Conservation (phyloP, 2,888 invertebrate genomes). For the Lasioglossum pauxillum region DNA sequence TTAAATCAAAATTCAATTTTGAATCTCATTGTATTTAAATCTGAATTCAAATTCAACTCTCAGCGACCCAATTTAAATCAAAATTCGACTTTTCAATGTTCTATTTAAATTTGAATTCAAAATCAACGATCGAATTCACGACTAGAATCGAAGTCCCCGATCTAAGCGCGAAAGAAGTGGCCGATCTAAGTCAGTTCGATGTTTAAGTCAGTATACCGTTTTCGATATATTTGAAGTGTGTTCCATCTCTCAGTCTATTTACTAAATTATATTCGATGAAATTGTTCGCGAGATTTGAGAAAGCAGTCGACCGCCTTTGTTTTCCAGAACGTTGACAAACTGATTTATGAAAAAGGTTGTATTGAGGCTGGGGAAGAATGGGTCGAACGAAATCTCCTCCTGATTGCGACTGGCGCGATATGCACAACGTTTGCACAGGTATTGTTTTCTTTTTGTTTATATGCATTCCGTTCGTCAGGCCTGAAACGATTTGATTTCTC, state of each 20-base stretch:
- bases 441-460: slow-evolving; percentile 66
- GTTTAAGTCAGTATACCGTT: not conserved
- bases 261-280: slow-evolving; percentile 31
- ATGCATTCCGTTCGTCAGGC: not conserved
- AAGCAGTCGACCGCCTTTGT: slow-evolving; percentile 73
- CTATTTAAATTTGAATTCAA: too few relatives aligned
- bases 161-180: too few relatives aligned
- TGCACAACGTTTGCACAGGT: slow-evolving; percentile 97
- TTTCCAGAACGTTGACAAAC: slow-evolving; percentile 91
- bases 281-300: slow-evolving; percentile 34
- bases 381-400: slow-evolving; percentile 97
- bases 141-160: not conserved
- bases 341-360: slow-evolving; percentile 97
- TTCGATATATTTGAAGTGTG: not conserved
- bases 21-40: too few relatives aligned
- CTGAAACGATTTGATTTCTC: not conserved
- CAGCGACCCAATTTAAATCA: too few relatives aligned
- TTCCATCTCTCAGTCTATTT: slow-evolving; percentile 10
- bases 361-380: slow-evolving; percentile 97
- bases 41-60: too few relatives aligned
- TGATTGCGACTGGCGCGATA: slow-evolving; percentile 95
- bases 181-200: too few relatives aligned
- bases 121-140: not conserved
- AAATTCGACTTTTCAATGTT: too few relatives aligned
- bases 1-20: too few relatives aligned